Evolutionary conservation across 2,888 invertebrate species (phyloP).

Genomic region (Xestia sexstrigata): DNA sequence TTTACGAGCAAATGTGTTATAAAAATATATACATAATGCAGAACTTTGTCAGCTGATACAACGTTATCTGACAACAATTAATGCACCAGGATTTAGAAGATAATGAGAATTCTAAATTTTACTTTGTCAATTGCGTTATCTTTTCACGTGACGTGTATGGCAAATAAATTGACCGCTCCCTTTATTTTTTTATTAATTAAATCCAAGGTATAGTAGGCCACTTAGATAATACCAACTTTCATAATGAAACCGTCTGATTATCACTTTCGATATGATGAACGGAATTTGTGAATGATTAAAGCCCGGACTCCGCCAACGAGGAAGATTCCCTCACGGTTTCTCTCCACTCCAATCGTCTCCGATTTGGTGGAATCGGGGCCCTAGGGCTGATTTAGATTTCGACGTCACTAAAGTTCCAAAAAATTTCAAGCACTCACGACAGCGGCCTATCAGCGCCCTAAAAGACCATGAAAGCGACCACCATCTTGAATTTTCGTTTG

Average conservation of each 20-base stretch:
- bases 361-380: neutral
- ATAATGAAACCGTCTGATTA: neutral
- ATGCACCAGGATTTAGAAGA: conserved; percentile 21
- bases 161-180: conserved; percentile 8
- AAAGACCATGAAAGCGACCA: neutral
- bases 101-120: conserved; percentile 7
- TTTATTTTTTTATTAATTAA: conserved; percentile 1
- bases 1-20: no score
- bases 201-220: neutral
- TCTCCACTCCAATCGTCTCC: neutral
- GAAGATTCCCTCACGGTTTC: no score
- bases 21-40: no score
- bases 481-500: neutral
- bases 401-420: no score
- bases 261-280: conserved; percentile 5
- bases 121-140: conserved; percentile 18
- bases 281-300: neutral
- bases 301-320: neutral
- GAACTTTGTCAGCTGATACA: conserved; percentile 14
- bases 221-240: neutral
- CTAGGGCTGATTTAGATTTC: no score
- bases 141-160: neutral
- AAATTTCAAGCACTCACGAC: no score
- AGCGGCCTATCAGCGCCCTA: neutral
- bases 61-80: conserved; percentile 33